These are phyloP conservation scores for Tryphoninae sp. DNA, from an alignment of 2,888 invertebrate genomes.

Conservation along the genomic window DNA sequence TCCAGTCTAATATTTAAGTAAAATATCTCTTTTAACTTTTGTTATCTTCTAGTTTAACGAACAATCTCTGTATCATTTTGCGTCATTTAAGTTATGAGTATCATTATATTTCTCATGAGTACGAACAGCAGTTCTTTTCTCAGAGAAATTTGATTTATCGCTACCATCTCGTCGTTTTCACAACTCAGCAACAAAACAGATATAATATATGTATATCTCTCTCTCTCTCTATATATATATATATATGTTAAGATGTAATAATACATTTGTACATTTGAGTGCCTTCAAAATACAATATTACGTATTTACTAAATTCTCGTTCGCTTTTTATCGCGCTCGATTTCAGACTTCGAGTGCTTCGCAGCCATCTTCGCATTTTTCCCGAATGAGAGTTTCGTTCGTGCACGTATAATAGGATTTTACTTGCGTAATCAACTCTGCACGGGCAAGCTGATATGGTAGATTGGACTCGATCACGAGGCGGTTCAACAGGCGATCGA, in stretches of 20 bases:
- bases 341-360: neutral
- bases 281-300: constrained; percentile 41
- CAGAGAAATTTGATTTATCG: neutral
- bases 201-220: neutral
- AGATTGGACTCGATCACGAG: constrained; percentile 9
- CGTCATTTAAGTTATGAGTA: constrained; percentile 8
- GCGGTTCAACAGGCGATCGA: neutral
- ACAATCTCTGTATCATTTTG: constrained; percentile 6
- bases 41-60: constrained; percentile 33
- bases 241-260: constrained; percentile 22
- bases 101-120: neutral
- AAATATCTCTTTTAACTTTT: constrained; percentile 15
- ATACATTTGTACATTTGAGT: constrained; percentile 53
- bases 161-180: constrained; percentile 7
- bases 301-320: constrained; percentile 28
- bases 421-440: constrained; percentile 29
- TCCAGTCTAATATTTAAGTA: constrained; percentile 42
- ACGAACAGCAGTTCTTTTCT: neutral
- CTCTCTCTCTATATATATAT: constrained; percentile 16
- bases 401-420: constrained; percentile 36
- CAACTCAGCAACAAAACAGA: neutral
- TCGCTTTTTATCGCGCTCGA: neutral
- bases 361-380: constrained; percentile 1
- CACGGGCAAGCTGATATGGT: constrained; percentile 33
- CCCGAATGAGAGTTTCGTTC: constrained; percentile 1